Base-by-base conservation (phyloP, 2,888 invertebrate species). In the Tanytarsus gracilentus region DNA sequence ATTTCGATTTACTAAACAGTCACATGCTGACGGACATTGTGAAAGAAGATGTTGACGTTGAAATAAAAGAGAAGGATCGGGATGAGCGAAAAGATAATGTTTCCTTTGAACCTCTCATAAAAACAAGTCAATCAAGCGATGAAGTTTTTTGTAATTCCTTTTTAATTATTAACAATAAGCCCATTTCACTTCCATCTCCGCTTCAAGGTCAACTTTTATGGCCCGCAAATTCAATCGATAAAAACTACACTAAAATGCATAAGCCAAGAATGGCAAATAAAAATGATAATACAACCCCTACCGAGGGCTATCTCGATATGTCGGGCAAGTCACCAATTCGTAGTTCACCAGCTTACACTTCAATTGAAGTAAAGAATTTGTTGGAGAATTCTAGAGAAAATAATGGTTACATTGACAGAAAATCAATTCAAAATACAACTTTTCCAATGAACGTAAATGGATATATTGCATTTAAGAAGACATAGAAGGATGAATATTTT, bases 201-300 rank as follows among this genome's bases (percentile, higher is more conserved):
- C 55, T 40, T n/a, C n/a, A n/a, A 9, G 39, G 16, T n/a, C 2
- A 39, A 52, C 29, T 52, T 52, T 18, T 9, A 29, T 8, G 18
- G 7, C 3, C 25, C 40, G 26, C 25, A 6, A 9, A 16, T 16
- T n/a, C n/a, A n/a, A 23, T 23, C 5, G 40, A 55, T 16, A 5
- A n/a, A 26, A 27, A 1, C 18, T 60, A 60, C 33, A 50, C 26
- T 5, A 50, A 60, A 50, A 60, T 60, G 60, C 25, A 60, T 50
- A 4, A n/a, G 14, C 60, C 60, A 3, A 18, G 21, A 23, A 21
- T 16, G 23, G 36, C 21, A 8, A 14, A 14, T 52, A 9, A 11
- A 25, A 26, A 5, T 23, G 11, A 9, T 9, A 26, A 16, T 21
- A 40, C 11, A 2, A 11, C 5, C 2, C 4, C 29, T 8, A 16